Base-by-base conservation (phyloP, 2,113 vertebrate genomes). In the Talpa occidentalis region DNA sequence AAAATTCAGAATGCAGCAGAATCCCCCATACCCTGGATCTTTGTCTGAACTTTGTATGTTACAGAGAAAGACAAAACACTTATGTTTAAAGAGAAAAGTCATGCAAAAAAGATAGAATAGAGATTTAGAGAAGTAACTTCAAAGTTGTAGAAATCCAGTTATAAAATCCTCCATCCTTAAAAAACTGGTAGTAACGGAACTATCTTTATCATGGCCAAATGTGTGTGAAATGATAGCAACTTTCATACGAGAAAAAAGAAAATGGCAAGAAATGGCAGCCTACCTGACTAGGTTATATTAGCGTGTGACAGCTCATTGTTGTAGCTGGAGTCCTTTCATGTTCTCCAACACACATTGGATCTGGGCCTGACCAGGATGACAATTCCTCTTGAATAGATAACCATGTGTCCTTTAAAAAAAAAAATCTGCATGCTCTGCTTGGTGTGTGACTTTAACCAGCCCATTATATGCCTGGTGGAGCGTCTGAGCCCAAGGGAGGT, bases 301-400 rank as follows among this genome's bases (percentile, higher is more conserved):
- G 84, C 32, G 40, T 91, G 74, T 47, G 94, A 70, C 88, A 96
- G 95, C 89, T 96, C 35, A 30, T 37, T 86, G 89, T 88, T 96
- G 90, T 32, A 0, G 77, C 88, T 81, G 22, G 94, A 32, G 10
- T 80, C 91, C 96, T 98, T 98, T 98, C 93, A 98, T 94, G 96
- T 97, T 95, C 96, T 96, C 91, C 62, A 5, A 86, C 3, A 30
- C 84, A 90, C 91, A 92, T 3, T 94, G 96, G 92, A 96, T 96
- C 77, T 22, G 77, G 94, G 86, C 93, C 97, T 95, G 92, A 94
- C 86, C 93, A 97, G 94, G 97, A 98, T 97, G 97, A 97, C 94
- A 97, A 88, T 90, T 97, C 72, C 73, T 97, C 96, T 92, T 91
- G 92, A 93, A 92, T 95, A 93, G 93, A 96, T 87, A 67, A 69